A percentile compares a stretch with the other conserved stretches of the same genome.
phyloP scores from a whole-genome alignment of 2,888 invertebrate genomes.

The Hydroisotoma schaefferi region DNA sequence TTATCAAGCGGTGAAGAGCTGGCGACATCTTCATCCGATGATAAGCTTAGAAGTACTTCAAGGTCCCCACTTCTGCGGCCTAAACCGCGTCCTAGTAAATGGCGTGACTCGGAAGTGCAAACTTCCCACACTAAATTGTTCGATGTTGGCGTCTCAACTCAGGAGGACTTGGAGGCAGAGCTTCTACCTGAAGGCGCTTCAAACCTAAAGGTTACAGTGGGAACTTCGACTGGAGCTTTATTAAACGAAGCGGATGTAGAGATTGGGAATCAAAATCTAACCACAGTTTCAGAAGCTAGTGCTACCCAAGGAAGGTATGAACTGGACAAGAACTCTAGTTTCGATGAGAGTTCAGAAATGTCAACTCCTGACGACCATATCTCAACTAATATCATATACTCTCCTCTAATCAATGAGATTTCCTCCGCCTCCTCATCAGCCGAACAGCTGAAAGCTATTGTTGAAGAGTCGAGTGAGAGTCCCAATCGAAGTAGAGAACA shows the following conservation, averaged over 20 bases:
- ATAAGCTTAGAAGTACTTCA: slow-evolving; percentile 11
- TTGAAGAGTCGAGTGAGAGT: not conserved
- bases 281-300: too few species aligned
- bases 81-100: slow-evolving; percentile 31
- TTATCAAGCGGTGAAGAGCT: slow-evolving; percentile 35
- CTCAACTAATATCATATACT: slow-evolving; percentile 47
- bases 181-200: not conserved
- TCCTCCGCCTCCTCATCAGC: slow-evolving; percentile 32
- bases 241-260: too few species aligned
- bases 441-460: slow-evolving; percentile 12
- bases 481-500: not conserved
- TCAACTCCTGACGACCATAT: slow-evolving; percentile 39
- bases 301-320: slow-evolving; percentile 32
- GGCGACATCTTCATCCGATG: slow-evolving; percentile 29
- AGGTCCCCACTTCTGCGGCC: slow-evolving; percentile 31
- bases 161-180: slow-evolving; percentile 24
- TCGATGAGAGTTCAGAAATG: slow-evolving; percentile 47
- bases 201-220: too few species aligned
- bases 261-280: too few species aligned
- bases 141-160: slow-evolving; percentile 34
- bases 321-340: slow-evolving; percentile 46
- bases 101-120: slow-evolving; percentile 43
- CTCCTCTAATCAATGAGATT: slow-evolving; percentile 46
- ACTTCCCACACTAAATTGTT: slow-evolving; percentile 33
- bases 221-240: too few species aligned